Evolutionary conservation across 2,113 vertebrate genomes (phyloP).

Genomic region (Pao palembangensis): DNA sequence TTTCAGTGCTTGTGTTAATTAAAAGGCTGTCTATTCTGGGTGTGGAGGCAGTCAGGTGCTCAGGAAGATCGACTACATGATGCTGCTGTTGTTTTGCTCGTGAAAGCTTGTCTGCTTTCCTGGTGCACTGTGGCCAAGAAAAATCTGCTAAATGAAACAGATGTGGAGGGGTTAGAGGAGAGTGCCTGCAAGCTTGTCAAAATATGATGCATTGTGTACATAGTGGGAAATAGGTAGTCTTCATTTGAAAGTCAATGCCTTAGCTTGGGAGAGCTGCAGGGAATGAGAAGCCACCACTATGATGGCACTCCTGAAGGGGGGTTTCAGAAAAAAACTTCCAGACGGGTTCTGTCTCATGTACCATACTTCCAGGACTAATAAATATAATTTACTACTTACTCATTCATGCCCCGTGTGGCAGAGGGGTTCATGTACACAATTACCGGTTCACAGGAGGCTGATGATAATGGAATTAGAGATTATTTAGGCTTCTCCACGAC

Average conservation of each 20-base stretch:
- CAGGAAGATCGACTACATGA: background rate
- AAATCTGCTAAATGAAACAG: constrained; percentile 48
- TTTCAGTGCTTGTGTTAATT: constrained; percentile 11
- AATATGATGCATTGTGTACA: constrained; percentile 63
- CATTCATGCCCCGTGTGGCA: background rate
- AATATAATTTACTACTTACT: constrained; percentile 8
- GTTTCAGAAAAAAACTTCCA: constrained; percentile 36
- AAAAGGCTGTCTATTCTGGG: background rate
- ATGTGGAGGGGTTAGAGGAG: background rate
- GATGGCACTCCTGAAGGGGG: constrained; percentile 44
- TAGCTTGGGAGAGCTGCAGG: constrained; percentile 43
- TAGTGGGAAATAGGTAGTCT: constrained; percentile 57
- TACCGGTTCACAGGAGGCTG: too few relatives aligned
- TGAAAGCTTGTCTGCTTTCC: too few relatives aligned
- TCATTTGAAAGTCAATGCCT: constrained; percentile 76
- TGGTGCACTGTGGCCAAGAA: constrained; percentile 10
- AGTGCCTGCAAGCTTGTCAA: constrained; percentile 51
- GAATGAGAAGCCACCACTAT: constrained; percentile 62
- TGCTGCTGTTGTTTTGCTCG: constrained; percentile 20
- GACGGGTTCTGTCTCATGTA: constrained; percentile 17
- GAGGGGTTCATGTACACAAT: background rate
- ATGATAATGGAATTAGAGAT: too few relatives aligned
- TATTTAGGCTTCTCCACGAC: too few relatives aligned
- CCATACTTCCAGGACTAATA: constrained; percentile 17
- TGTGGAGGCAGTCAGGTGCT: constrained; percentile 4